Evolutionary conservation across 2,113 vertebrate species (phyloP).

Genomic region (Paedocypris sp.): DNA sequence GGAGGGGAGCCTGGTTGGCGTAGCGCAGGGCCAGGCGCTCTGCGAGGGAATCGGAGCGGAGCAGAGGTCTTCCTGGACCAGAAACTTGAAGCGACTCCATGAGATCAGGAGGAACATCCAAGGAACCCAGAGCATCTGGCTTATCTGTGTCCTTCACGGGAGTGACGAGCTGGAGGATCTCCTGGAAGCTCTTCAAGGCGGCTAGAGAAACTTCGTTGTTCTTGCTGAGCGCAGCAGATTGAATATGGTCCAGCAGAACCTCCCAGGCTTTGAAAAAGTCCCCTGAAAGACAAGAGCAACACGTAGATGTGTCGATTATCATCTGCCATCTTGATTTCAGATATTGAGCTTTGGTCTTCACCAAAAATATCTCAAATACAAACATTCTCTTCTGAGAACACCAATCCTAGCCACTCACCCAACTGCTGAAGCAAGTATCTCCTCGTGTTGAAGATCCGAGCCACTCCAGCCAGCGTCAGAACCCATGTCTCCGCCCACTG

Average conservation of each 20-base stretch:
- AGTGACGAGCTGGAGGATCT: slow-evolving; percentile 93
- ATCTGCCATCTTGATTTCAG: too few relatives aligned
- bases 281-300: slow-evolving; percentile 56
- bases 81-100: slow-evolving; percentile 73
- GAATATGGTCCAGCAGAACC: slow-evolving; percentile 93
- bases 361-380: too few relatives aligned
- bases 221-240: slow-evolving; percentile 95
- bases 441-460: slow-evolving; percentile 95
- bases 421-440: slow-evolving; percentile 87
- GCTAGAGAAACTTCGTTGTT: slow-evolving; percentile 96
- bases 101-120: slow-evolving; percentile 72
- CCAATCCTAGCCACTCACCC: slow-evolving; percentile 56
- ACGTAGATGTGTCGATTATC: too few relatives aligned
- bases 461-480: slow-evolving; percentile 87
- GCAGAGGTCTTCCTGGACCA: slow-evolving; percentile 73
- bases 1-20: slow-evolving; percentile 46
- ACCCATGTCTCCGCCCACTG: slow-evolving; percentile 99
- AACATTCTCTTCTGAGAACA: too few relatives aligned
- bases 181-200: slow-evolving; percentile 96
- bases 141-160: slow-evolving; percentile 80
- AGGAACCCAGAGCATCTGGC: slow-evolving; percentile 68
- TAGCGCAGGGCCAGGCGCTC: slow-evolving; percentile 76
- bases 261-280: slow-evolving; percentile 97
- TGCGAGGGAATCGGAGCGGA: slow-evolving; percentile 81
- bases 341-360: too few relatives aligned